Percentiles rank a stretch among this genome's conserved stretches.
phyloP scores from a whole-genome alignment of 2,113 vertebrate genomes.

The Carassius carassius region DNA sequence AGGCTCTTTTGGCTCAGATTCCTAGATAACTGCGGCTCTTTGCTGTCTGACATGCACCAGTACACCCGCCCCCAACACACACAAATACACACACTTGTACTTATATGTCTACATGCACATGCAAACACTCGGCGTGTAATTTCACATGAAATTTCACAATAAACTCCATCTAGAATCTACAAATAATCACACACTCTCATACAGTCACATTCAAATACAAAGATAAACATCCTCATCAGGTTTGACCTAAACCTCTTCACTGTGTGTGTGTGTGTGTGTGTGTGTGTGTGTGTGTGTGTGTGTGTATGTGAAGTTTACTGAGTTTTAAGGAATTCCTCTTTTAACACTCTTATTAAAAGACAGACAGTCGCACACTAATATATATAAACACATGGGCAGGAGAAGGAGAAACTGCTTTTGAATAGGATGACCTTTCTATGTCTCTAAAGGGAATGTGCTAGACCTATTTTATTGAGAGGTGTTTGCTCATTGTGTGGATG shows the following conservation, averaged over 20 bases:
- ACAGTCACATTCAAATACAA: not conserved
- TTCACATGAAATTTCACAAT: slow-evolving; percentile 11
- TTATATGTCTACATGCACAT: slow-evolving; percentile 45
- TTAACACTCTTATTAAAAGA: slow-evolving; percentile 38
- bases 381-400: slow-evolving; percentile 1
- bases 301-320: slow-evolving; percentile 17
- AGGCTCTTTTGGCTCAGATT: slow-evolving; percentile 76
- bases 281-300: no score
- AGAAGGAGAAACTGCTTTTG: slow-evolving; percentile 6
- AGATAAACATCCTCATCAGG: not conserved
- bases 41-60: slow-evolving; percentile 74
- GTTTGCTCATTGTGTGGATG: slow-evolving; percentile 53
- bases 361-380: slow-evolving; percentile 25
- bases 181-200: slow-evolving; percentile 26
- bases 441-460: slow-evolving; percentile 32
- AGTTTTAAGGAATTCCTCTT: slow-evolving; percentile 46
- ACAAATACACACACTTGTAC: slow-evolving; percentile 49
- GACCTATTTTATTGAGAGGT: slow-evolving; percentile 45
- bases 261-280: not conserved
- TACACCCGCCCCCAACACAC: slow-evolving; percentile 56
- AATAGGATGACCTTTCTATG: slow-evolving; percentile 40
- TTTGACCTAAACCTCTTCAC: not conserved
- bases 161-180: slow-evolving; percentile 2
- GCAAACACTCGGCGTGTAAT: slow-evolving; percentile 12
- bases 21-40: slow-evolving; percentile 77